Conservation (phyloP, 2,888 invertebrate species). For the Drosophila pegasa region DNA sequence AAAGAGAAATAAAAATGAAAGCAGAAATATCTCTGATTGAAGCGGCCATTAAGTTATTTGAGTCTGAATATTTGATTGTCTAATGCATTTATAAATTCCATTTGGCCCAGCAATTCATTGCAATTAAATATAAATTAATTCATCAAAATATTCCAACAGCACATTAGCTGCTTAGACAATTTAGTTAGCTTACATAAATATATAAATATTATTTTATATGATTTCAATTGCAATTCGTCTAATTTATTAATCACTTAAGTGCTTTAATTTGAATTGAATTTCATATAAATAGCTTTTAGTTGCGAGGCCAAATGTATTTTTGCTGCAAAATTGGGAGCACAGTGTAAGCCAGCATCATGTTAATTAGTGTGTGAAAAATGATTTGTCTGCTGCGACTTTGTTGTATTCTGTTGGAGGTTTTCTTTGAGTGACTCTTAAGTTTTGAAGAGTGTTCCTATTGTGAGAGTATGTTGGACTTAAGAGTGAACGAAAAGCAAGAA, state of each 20-base stretch:
- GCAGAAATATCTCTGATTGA: not conserved
- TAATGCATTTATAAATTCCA: conserved; percentile 1
- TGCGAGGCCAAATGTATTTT: not conserved
- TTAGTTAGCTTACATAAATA: not conserved
- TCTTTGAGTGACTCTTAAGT: conserved; percentile 19
- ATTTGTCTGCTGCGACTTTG: conserved; percentile 37
- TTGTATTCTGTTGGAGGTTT: conserved; percentile 21
- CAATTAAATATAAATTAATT: conserved; percentile 23
- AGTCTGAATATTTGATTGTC: not conserved
- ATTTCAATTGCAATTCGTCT: not conserved
- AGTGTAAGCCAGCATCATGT: conserved; percentile 27
- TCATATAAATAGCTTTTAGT: not conserved
- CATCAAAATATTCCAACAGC: not conserved
- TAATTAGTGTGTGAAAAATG: conserved; percentile 55
- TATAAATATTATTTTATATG: not conserved
- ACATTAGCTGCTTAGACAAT: conserved; percentile 1
- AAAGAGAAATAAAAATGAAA: not conserved
- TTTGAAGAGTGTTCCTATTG: not conserved
- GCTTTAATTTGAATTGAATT: conserved; percentile 14
- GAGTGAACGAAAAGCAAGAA: no score
- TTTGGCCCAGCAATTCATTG: not conserved
- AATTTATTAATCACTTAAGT: not conserved
- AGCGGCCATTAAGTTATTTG: not conserved
- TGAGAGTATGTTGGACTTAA: not conserved
- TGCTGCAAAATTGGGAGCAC: not conserved